Evolutionary conservation across 2,113 vertebrate species (phyloP).

Genomic region (Oreochromis aureus): DNA sequence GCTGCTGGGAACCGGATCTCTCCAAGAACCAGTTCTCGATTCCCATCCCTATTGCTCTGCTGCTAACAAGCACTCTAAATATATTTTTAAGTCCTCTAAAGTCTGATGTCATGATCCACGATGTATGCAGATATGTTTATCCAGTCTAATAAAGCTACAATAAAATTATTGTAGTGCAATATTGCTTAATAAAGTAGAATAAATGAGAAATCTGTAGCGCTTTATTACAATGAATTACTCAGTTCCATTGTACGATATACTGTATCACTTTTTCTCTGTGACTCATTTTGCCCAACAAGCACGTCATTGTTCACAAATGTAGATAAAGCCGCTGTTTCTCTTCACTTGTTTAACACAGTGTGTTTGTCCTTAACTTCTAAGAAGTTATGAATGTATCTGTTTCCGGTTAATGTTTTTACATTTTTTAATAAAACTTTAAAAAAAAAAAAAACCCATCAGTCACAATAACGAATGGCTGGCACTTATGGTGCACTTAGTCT

Average conservation of each 20-base stretch:
- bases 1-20: too few species aligned
- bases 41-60: neutral
- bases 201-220: neutral
- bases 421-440: neutral
- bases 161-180: neutral
- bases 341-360: neutral
- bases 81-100: neutral
- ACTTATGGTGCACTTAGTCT: neutral
- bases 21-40: neutral
- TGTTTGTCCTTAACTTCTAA: neutral
- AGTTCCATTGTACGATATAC: neutral
- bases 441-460: fast-evolving
- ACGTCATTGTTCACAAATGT: neutral
- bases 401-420: neutral
- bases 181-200: neutral
- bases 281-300: neutral
- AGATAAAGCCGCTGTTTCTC: neutral
- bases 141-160: neutral
- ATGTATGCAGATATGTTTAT: neutral
- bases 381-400: neutral
- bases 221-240: neutral
- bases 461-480: neutral
- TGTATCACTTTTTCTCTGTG: neutral
- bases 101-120: neutral
- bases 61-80: neutral